Evolutionary conservation across 2,113 vertebrate genomes (phyloP).

Genomic region (Embiotoca jacksoni): DNA sequence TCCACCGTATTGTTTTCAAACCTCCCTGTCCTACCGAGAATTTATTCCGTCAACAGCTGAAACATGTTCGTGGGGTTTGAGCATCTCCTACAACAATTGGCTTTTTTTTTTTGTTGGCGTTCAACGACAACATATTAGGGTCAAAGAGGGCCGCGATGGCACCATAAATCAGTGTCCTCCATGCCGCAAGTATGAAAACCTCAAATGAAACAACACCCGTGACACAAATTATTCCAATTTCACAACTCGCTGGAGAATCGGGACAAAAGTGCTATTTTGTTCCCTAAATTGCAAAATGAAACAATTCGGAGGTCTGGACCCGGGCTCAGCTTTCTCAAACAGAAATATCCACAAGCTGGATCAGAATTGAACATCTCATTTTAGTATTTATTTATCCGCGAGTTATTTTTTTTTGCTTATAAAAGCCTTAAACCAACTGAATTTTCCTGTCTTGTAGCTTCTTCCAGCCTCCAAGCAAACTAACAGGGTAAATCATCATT

Average conservation of each 20-base stretch:
- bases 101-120: no score
- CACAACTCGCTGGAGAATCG: no score
- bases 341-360: not conserved
- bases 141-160: not conserved
- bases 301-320: not conserved
- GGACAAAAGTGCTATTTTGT: no score
- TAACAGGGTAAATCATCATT: no score
- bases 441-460: no score
- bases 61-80: not conserved
- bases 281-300: not conserved
- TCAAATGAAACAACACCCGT: no score
- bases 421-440: no score
- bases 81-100: not conserved
- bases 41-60: conserved; percentile 23
- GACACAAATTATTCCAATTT: no score
- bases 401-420: no score
- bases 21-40: not conserved
- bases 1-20: not conserved
- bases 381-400: not conserved
- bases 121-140: no score
- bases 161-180: no score
- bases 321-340: not conserved
- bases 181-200: not conserved
- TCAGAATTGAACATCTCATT: not conserved
- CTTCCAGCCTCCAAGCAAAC: no score